Evolutionary conservation across 2,797 vertebrate species (phyloP).

Genomic region (Percopsis omiscomaycus): DNA sequence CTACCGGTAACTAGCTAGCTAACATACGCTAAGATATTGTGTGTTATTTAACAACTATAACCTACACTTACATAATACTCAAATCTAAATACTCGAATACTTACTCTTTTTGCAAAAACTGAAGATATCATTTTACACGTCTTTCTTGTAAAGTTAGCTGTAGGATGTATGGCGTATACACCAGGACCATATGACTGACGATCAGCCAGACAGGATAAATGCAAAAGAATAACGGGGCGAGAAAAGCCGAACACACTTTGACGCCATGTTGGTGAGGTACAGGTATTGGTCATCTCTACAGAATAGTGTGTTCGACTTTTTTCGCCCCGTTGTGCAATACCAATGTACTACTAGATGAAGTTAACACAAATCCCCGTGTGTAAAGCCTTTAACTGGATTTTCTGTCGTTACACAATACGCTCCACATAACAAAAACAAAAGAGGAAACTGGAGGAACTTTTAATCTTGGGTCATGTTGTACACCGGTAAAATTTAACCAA

Average conservation of each 20-base stretch:
- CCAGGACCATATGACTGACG: neutral
- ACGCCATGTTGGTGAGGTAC: conserved; percentile 23
- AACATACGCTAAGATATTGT: neutral
- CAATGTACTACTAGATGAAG: fast-evolving
- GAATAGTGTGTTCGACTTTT: too few species aligned
- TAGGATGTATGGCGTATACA: neutral
- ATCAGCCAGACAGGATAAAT: neutral
- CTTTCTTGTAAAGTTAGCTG: neutral
- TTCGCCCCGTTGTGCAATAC: neutral
- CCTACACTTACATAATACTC: neutral
- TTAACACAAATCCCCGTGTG: neutral
- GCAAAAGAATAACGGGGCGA: neutral
- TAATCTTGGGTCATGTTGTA: conserved; percentile 19
- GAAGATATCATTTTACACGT: conserved; percentile 55
- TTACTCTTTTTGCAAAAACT: conserved; percentile 59
- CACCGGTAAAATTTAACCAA: conserved; percentile 28
- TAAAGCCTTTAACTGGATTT: neutral
- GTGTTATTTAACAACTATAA: neutral
- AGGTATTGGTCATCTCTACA: fast-evolving
- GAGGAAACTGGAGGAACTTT: conserved; percentile 28
- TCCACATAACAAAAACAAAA: neutral
- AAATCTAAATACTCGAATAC: conserved; percentile 25
- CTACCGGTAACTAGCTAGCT: neutral
- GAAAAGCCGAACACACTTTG: neutral
- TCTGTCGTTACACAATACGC: neutral